These are phyloP conservation scores for Maniola jurtina DNA, from an alignment of 1,140 invertebrate species.

Conservation along the genomic window DNA sequence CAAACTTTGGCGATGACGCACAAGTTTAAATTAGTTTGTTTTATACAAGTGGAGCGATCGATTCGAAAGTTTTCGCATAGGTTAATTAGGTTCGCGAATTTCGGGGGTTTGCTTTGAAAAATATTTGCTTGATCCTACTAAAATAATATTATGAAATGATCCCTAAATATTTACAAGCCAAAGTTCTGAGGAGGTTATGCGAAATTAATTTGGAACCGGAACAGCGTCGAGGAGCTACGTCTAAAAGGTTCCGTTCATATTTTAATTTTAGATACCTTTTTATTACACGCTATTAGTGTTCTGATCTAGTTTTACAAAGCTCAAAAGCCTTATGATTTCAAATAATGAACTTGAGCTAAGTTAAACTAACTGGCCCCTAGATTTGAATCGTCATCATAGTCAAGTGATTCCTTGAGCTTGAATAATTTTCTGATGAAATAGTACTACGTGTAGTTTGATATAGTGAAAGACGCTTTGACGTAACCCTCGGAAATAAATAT, in stretches of 20 bases:
- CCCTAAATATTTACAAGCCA: slow-evolving; percentile 28
- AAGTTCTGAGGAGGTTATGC: slow-evolving; percentile 23
- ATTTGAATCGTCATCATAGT: no score
- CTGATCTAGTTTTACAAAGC: no score
- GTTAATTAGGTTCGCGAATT: slow-evolving; percentile 46
- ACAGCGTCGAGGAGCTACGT: slow-evolving; percentile 6
- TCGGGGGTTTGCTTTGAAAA: slow-evolving; percentile 32
- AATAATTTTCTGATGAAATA: no score
- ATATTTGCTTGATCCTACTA: slow-evolving; percentile 39
- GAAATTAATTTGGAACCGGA: slow-evolving; percentile 26
- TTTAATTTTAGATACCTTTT: slow-evolving; percentile 9
- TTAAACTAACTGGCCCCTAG: no score
- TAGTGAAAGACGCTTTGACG: no score
- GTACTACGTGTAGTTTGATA: no score
- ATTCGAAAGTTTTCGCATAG: slow-evolving; percentile 45
- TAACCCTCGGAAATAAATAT: no score
- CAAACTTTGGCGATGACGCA: slow-evolving; percentile 32
- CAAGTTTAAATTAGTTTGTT: slow-evolving; percentile 51
- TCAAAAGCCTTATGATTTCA: no score
- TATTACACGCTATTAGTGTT: neutral
- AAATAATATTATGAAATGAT: slow-evolving; percentile 33
- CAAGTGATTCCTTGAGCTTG: no score
- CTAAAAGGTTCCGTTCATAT: slow-evolving; percentile 7
- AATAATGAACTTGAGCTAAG: no score
- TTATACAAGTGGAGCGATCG: slow-evolving; percentile 43